Evolutionary conservation across 2,888 invertebrate genomes (phyloP).

Genomic region (Campaea margaritaria): DNA sequence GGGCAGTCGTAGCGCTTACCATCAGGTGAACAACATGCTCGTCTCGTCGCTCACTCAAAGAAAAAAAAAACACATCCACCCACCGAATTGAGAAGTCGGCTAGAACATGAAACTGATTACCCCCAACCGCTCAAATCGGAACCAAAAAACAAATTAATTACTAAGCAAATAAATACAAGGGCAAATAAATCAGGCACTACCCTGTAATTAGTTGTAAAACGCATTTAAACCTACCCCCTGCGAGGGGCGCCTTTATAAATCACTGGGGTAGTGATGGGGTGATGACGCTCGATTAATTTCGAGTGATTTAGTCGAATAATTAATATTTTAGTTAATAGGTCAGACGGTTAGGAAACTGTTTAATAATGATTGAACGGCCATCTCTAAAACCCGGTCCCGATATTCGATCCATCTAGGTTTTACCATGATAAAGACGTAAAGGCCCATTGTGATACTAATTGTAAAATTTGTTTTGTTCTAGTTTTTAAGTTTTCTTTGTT

Average conservation of each 20-base stretch:
- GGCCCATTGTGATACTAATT: no score
- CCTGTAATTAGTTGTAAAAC: constrained; percentile 50
- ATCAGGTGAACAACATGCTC: no score
- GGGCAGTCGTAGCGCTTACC: no score
- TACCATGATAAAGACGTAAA: no score
- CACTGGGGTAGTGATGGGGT: constrained; percentile 22
- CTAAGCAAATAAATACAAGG: constrained; percentile 46
- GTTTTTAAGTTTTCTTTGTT: no score
- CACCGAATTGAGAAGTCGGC: no score
- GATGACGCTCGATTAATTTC: constrained; percentile 19
- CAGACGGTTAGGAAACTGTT: neutral
- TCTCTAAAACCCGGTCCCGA: no score
- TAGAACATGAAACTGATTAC: neutral
- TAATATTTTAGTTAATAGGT: constrained; percentile 5
- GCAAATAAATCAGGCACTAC: constrained; percentile 44
- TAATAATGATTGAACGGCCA: neutral
- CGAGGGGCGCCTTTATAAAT: constrained; percentile 39
- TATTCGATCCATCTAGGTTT: no score
- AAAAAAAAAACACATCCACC: no score
- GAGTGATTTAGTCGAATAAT: constrained; percentile 11
- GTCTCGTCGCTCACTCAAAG: no score
- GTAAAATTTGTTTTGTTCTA: no score
- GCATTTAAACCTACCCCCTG: constrained; percentile 44
- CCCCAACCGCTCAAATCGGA: constrained; percentile 3
- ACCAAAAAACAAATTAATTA: constrained; percentile 26